Base-by-base conservation (phyloP, 1,140 invertebrate species). In the Samia ricini region DNA sequence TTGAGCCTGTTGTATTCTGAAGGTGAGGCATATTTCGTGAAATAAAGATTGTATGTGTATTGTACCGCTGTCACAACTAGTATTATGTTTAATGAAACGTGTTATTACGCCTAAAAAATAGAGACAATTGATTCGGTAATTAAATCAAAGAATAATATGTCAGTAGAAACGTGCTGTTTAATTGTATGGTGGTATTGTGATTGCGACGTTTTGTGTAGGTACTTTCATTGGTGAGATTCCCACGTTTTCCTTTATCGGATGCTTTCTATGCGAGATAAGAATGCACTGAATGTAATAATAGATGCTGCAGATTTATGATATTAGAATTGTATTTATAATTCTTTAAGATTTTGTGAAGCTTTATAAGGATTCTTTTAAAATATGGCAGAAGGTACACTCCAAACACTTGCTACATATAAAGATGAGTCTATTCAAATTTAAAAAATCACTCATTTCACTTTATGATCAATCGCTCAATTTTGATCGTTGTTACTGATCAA, bases 201-300 rank as follows among this genome's bases (percentile, higher is more conserved):
- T 66, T 64, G 66, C 71, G 56, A 61, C 63, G 69, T 74, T 79
- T 76, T 76, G 63, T 84, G 66, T 76, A 26, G 3, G 74, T 77
- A 78, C 81, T 83, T 88, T 85, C 83, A 78, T 81, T 75, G 63
- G 57, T 61, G 63, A 70, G 65, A 72, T 70, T 88, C 85, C 83
- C 85, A 88, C 85, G 85, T 81, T 85, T 85, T 85, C 81, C 80
- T 82, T 74, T 74, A 83, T 84, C 69, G 79, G 66, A 79, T 63
- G 83, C 83, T 88, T 88, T 88, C 85, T 78, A 78, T 73, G 71
- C 56, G 64, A 74, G 74, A 84, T 83, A 78, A 78, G 64, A 83
- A 78, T 67, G 69, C 73, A 80, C 74, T 71, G 69, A 72, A 69
- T 72, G 72, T 74, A 73, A 80, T 76, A 67, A 66, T 59, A 70